Percentiles rank a stretch among this genome's conserved stretches.
These are phyloP conservation scores for Cephalopachus bancanus DNA, from an alignment of 2,797 vertebrate genomes.

Conservation along the genomic window DNA sequence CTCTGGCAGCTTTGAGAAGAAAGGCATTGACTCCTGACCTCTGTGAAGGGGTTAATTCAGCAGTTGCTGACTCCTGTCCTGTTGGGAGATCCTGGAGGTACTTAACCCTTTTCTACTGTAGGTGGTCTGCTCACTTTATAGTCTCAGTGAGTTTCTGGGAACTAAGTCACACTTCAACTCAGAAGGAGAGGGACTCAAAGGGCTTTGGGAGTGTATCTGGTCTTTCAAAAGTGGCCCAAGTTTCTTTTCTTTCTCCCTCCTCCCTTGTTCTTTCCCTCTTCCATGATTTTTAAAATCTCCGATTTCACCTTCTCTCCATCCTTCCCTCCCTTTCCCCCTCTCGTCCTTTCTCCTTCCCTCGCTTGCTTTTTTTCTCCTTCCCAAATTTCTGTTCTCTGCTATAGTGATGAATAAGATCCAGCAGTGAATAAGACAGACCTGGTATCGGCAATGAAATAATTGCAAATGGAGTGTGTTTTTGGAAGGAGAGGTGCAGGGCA, in stretches of 20 bases:
- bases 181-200: not conserved
- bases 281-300: not conserved
- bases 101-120: not conserved
- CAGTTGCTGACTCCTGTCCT: not conserved
- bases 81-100: not conserved
- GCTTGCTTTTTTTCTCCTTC: not conserved
- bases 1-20: not conserved
- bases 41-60: not conserved
- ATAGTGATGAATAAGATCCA: not conserved
- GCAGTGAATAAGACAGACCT: not conserved
- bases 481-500: rapidly evolving
- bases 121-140: not conserved
- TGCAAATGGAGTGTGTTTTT: not conserved
- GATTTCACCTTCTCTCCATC: not conserved
- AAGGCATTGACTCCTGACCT: not conserved
- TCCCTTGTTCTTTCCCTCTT: not conserved
- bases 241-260: not conserved
- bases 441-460: not conserved
- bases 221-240: not conserved
- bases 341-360: not conserved
- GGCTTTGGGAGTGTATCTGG: not conserved
- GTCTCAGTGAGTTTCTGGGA: rapidly evolving
- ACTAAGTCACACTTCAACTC: no score
- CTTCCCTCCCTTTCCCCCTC: not conserved
- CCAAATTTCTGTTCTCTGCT: not conserved